phyloP scores from a whole-genome alignment of 2,888 invertebrate genomes.

The Cantharis flavilabris region DNA sequence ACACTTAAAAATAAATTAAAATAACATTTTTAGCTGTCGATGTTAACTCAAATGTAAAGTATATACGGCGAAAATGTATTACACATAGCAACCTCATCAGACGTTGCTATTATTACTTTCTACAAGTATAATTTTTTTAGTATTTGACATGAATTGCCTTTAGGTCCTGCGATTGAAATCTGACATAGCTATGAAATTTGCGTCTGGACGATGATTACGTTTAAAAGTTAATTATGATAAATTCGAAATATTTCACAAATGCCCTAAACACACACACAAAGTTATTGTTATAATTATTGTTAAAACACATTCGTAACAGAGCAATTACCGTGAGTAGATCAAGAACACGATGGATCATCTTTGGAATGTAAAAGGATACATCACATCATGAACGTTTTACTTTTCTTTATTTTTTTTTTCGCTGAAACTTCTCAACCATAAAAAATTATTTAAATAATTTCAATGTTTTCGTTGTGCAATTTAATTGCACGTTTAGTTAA shows the following conservation, averaged over 20 bases:
- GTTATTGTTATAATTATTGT: neutral
- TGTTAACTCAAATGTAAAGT: neutral
- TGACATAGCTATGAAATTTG: conserved; percentile 2
- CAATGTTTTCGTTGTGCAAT: neutral
- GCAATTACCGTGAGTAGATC: neutral
- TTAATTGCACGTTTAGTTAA: neutral
- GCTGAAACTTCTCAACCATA: neutral
- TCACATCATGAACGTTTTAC: neutral
- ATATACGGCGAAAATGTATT: neutral
- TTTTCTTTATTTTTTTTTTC: neutral
- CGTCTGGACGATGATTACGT: conserved; percentile 5
- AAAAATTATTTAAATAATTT: neutral
- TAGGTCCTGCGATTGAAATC: conserved; percentile 2
- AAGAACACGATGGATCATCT: neutral
- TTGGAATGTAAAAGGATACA: neutral
- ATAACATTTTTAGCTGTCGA: neutral
- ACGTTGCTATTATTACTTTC: neutral
- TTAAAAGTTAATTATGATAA: conserved; percentile 15
- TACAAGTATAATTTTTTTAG: neutral
- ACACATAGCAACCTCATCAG: neutral
- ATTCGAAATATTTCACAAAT: conserved; percentile 2
- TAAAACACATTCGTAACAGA: neutral
- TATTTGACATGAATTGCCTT: conserved; percentile 6
- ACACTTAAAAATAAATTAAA: neutral
- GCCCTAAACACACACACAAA: neutral